Base-by-base conservation (phyloP, 1,140 invertebrate genomes). In the Polyergus mexicanus region DNA sequence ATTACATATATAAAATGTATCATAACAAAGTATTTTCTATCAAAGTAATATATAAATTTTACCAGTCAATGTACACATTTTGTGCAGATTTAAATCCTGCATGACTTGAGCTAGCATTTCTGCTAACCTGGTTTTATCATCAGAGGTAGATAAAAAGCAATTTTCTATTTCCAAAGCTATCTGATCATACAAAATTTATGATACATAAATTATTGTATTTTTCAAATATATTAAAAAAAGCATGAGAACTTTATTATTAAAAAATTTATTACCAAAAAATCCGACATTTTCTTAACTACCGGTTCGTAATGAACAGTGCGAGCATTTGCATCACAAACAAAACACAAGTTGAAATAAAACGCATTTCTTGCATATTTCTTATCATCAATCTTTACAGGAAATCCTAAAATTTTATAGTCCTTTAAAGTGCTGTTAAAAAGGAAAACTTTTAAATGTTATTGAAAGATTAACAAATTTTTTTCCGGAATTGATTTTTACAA, bases 321-420 rank as follows among this genome's bases (percentile, higher is more conserved):
- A 0, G 98, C 97, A 95, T 97, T 97, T 47, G 97, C 97, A 91
- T 99, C 97, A 93, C 98, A 99, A 0, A 99, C 98, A 94, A 99
- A 99, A 93, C 98, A 99, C 3, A 99, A 94, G 95, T 99, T 99
- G 94, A 99, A 99, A 75, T 99, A 97, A 89, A 98, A 98, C 38
- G 98, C 97, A 96, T 99, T 99, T 86, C 99, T 95, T n/a, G 97
- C 97, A 96, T 99, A 99, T 91, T 98, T 98, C 69, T 97, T 96
- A 92, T 98, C 97, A 89, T 98, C 97, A 78, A 99, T 98, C 88
- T 97, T 96, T 41, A 99, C 97, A 0, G 99, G 99, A 95, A 98
- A 99, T 0, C 99, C 99, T 22, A 99, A 96, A 83, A 99, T 98
- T 95, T 99, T 99, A 80, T 97, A 97, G 60, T 98, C 97, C 83